Percentiles rank a stretch among this genome's conserved stretches.
Evolutionary conservation across 1,140 invertebrate species (phyloP).

Genomic region (Papilio glaucus): DNA sequence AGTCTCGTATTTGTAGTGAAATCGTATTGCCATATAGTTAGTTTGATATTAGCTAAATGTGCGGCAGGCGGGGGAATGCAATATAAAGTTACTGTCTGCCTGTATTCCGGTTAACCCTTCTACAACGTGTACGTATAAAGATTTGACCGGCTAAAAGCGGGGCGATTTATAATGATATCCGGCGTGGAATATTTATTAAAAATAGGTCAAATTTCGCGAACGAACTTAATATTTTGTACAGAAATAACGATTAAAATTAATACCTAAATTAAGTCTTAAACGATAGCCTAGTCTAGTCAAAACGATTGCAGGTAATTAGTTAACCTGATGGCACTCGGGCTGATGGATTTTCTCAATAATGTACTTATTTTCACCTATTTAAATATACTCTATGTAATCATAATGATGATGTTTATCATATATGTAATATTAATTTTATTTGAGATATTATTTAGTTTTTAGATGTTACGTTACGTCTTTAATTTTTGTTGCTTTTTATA

Average conservation of each 20-base stretch:
- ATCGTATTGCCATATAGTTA: constrained; percentile 79
- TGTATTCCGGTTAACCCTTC: constrained; percentile 74
- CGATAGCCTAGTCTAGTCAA: constrained; percentile 70
- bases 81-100: constrained; percentile 59
- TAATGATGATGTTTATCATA: neutral
- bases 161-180: constrained; percentile 47
- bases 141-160: constrained; percentile 71
- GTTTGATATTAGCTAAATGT: constrained; percentile 73
- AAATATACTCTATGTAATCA: neutral
- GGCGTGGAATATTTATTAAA: constrained; percentile 61
- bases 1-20: constrained; percentile 75
- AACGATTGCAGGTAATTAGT: constrained; percentile 56
- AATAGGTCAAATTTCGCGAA: constrained; percentile 78
- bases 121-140: constrained; percentile 76
- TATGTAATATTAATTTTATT: neutral
- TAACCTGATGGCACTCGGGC: constrained; percentile 63
- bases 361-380: neutral
- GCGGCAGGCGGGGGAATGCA: constrained; percentile 78
- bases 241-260: constrained; percentile 72
- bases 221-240: constrained; percentile 81
- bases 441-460: constrained; percentile 10
- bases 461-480: neutral
- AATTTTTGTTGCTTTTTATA: neutral
- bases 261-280: constrained; percentile 66
- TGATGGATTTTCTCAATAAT: neutral